Percentiles rank a stretch among this genome's conserved stretches.
These are phyloP conservation scores for Macaca fascicularis DNA, from an alignment of 2,113 vertebrate species.

Conservation along the genomic window DNA sequence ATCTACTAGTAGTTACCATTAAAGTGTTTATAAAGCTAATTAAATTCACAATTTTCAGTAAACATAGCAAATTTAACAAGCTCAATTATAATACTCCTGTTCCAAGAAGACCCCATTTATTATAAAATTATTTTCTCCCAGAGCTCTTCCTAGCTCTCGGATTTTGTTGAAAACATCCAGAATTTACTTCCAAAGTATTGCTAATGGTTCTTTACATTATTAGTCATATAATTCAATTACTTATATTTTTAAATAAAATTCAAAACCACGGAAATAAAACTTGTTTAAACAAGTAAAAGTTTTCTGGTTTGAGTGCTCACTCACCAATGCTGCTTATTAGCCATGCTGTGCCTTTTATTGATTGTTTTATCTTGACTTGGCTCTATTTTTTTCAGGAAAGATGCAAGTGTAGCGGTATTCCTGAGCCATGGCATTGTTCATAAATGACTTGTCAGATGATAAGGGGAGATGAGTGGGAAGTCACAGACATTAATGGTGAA, in stretches of 20 bases:
- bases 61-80: neutral
- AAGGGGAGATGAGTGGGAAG: neutral
- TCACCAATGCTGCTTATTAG: no score
- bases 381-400: neutral
- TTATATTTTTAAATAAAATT: neutral
- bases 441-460: neutral
- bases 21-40: neutral
- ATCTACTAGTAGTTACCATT: neutral
- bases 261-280: neutral
- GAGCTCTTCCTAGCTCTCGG: neutral
- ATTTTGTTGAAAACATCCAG: neutral
- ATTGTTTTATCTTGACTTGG: neutral
- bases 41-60: neutral
- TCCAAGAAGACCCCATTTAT: neutral
- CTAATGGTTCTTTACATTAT: no score
- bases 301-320: neutral
- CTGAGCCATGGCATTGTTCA: neutral
- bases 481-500: neutral
- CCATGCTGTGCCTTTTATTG: neutral
- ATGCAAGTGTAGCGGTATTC: neutral
- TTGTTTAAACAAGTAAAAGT: neutral
- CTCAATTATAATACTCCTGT: neutral
- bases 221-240: no score
- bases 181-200: neutral
- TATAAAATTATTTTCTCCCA: neutral